Evolutionary conservation across 2,797 vertebrate genomes (phyloP).

Genomic region (Coccyzus lansbergi): DNA sequence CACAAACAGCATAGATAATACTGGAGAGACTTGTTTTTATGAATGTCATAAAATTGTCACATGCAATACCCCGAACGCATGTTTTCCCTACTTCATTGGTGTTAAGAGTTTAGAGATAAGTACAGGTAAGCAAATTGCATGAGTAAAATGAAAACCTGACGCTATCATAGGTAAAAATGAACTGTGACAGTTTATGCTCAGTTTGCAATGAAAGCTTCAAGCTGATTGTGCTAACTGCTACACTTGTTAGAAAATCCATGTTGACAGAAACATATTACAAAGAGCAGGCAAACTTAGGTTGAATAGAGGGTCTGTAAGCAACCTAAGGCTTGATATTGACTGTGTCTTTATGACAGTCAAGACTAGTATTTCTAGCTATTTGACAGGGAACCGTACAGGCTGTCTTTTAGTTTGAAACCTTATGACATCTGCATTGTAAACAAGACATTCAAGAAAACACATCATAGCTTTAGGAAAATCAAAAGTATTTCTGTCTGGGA

Average conservation of each 20-base stretch:
- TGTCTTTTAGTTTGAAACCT: background rate
- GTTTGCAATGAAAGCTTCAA: conserved; percentile 14
- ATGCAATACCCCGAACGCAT: background rate
- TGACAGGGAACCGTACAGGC: background rate
- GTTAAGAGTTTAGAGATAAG: background rate
- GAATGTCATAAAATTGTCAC: too few relatives aligned
- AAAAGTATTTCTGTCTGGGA: background rate
- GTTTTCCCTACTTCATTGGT: background rate
- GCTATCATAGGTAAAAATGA: conserved; percentile 12
- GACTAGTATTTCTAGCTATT: conserved; percentile 7
- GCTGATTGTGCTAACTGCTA: background rate
- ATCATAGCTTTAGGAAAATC: background rate
- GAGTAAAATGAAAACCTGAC: conserved; percentile 4
- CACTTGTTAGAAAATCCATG: background rate
- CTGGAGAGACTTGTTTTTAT: background rate
- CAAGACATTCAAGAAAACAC: background rate
- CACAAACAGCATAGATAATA: background rate
- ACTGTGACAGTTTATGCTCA: background rate
- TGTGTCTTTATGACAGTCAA: background rate
- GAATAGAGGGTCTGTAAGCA: conserved; percentile 23
- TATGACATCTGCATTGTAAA: background rate
- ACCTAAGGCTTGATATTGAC: conserved; percentile 4
- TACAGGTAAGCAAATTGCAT: background rate
- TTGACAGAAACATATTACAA: conserved; percentile 35
- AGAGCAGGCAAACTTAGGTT: background rate